Evolutionary conservation across 2,113 vertebrate genomes (phyloP), one percentile per base, ranked within the genome.

Genomic region (Prochilodus magdalenae): DNA sequence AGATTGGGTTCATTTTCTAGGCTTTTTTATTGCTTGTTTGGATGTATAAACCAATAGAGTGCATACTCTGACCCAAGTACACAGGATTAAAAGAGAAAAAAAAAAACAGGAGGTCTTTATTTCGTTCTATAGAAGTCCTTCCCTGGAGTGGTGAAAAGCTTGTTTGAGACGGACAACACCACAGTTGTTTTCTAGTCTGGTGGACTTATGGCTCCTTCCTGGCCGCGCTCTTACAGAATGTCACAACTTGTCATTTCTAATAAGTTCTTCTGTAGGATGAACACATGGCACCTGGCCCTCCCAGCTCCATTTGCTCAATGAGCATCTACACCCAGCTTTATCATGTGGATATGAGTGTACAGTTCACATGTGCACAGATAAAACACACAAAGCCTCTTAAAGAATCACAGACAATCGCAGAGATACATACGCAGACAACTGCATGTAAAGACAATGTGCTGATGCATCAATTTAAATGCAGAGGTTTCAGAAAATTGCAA

Each of bases 121-220:
- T 44, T 13, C 3, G n/a, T n/a, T 18, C 33, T 11, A 13, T 22
- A 33, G 29, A 18, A 36, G 66, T 5, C 10, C 20, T 44, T 36
- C 75, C 62, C 75, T 12, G 33, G 74, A 76, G 51, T 33, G 26
- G 27, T 55, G 51, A 53, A 27, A 36, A 27, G 26, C 26, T 44
- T n/a, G 70, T 49, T 63, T 51, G 78, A 62, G 57, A n/a, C 26
- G 30, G 30, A 33, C 40, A 33, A 65, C 29, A 59, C 63, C 13
- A 40, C 66, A 30, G 14, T 33, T 69, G 81, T 69, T 59, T 75
- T 80, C 83, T 80, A 63, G 63, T 76, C 72, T 76, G 27, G 26
- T 76, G 83, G 80, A 69, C 53, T 63, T n/a, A 26, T 20, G 49
- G 57, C 36, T 26, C 36, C 51, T 74, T 66, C 18, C 30, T 53